Evolutionary conservation across 2,113 vertebrate genomes (phyloP).

Genomic region (Caloenas nicobarica): DNA sequence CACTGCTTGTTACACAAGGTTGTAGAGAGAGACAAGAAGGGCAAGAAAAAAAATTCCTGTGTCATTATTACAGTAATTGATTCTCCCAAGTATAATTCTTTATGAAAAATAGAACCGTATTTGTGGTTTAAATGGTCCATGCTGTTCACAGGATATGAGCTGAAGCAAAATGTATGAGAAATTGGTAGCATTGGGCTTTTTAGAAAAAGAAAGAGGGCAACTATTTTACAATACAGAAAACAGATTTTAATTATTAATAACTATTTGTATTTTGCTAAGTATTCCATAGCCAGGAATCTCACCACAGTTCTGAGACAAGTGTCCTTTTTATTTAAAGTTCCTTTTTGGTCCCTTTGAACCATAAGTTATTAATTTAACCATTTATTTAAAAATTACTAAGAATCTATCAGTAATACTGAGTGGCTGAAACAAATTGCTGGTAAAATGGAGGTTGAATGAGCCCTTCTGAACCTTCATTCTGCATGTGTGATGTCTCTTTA

Average conservation of each 20-base stretch:
- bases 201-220: neutral
- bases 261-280: neutral
- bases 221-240: neutral
- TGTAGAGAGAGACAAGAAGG: neutral
- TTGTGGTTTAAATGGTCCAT: neutral
- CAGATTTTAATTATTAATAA: neutral
- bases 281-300: neutral
- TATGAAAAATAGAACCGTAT: neutral
- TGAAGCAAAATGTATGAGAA: neutral
- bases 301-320: neutral
- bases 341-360: neutral
- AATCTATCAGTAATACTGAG: neutral
- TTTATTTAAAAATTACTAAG: neutral
- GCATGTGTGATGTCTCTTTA: constrained; percentile 1
- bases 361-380: neutral
- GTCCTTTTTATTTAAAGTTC: neutral
- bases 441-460: neutral
- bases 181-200: neutral
- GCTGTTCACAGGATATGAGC: neutral
- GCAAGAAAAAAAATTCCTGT: neutral
- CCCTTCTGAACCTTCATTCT: constrained; percentile 16
- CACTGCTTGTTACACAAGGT: neutral
- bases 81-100: neutral
- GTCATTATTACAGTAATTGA: neutral
- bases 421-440: neutral